These are phyloP conservation scores for Morelia viridis DNA, from an alignment of 2,797 vertebrate species.

Conservation along the genomic window DNA sequence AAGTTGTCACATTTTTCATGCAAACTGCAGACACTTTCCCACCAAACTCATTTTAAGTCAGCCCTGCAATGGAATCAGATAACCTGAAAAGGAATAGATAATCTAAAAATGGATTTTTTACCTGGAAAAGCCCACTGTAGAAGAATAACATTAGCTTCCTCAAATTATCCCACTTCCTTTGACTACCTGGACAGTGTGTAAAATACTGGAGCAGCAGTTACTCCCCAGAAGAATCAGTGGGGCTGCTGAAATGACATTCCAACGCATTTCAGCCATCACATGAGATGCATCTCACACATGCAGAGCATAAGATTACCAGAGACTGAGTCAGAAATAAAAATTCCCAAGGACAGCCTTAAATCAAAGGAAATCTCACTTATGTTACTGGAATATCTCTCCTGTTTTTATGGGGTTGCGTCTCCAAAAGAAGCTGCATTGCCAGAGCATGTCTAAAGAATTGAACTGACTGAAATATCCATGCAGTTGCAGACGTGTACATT, in stretches of 20 bases:
- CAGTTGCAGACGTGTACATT: background rate
- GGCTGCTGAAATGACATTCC: constrained; percentile 35
- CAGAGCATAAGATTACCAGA: constrained; percentile 28
- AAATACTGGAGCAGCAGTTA: constrained; percentile 36
- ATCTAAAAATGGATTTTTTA: constrained; percentile 53
- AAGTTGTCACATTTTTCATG: constrained; percentile 43
- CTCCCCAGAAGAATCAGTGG: constrained; percentile 48
- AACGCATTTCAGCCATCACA: constrained; percentile 30
- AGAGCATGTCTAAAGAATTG: background rate
- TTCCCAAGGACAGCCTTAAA: constrained; percentile 33
- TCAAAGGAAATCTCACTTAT: background rate
- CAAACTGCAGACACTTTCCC: constrained; percentile 8
- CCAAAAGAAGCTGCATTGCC: background rate
- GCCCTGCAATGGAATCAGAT: constrained; percentile 40
- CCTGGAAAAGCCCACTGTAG: constrained; percentile 42
- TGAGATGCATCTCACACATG: constrained; percentile 18
- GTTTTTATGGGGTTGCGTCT: background rate
- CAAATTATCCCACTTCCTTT: background rate
- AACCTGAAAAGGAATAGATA: constrained; percentile 49
- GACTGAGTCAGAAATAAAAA: constrained; percentile 44
- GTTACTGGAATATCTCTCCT: constrained; percentile 20
- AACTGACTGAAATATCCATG: background rate
- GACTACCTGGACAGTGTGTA: constrained; percentile 44
- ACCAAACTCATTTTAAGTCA: background rate
- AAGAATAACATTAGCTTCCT: constrained; percentile 52